Evolutionary conservation across 2,888 invertebrate genomes (phyloP).

Genomic region (Athalia circularis): DNA sequence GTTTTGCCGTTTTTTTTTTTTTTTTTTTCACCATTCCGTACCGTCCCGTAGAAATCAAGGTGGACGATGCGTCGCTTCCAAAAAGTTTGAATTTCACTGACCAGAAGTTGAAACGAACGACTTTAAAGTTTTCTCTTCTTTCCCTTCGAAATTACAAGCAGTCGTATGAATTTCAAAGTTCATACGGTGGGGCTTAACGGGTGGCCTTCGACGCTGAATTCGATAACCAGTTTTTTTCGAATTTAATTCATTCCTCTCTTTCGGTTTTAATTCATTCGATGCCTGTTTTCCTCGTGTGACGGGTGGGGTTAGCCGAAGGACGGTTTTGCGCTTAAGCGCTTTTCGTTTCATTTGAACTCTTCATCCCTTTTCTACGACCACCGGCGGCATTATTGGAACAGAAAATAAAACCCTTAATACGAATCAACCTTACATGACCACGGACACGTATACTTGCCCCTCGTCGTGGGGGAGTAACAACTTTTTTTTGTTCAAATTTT

Average conservation of each 20-base stretch:
- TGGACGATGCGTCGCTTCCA: too few species aligned
- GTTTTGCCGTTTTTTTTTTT: background rate
- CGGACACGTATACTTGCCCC: constrained; percentile 16
- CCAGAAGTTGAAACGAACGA: too few species aligned
- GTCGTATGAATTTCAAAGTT: background rate
- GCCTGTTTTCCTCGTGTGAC: background rate
- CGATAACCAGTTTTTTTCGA: background rate
- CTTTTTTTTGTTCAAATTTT: constrained; percentile 24
- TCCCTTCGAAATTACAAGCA: background rate
- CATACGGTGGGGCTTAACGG: background rate
- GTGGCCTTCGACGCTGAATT: background rate
- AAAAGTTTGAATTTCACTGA: too few species aligned
- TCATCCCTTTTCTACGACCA: background rate
- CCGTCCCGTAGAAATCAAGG: too few species aligned
- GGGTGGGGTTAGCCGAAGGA: constrained; percentile 17
- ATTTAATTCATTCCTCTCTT: constrained; percentile 1
- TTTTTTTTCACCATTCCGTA: background rate
- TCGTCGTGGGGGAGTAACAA: background rate
- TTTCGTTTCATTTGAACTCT: constrained; percentile 12
- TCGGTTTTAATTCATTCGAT: background rate
- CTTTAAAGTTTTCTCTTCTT: background rate
- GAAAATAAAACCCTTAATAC: constrained; percentile 23
- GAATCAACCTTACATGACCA: constrained; percentile 17
- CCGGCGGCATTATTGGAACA: constrained; percentile 23
- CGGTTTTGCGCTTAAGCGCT: constrained; percentile 16